phyloP scores from a whole-genome alignment of 2,113 vertebrate species.

The Myanophis thanlyinensis region DNA sequence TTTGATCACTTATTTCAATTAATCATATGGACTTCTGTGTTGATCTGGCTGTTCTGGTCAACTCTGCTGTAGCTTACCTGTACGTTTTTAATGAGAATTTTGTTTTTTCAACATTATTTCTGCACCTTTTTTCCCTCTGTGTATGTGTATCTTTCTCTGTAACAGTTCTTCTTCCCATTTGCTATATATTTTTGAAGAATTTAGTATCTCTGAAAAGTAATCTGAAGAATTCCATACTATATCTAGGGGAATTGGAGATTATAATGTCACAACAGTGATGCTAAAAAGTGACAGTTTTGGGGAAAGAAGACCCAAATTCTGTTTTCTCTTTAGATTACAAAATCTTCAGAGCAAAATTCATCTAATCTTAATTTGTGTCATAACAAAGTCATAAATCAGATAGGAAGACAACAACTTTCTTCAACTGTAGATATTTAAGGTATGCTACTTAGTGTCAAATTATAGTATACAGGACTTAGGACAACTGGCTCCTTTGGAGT shows the following conservation, averaged over 20 bases:
- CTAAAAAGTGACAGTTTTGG: not conserved
- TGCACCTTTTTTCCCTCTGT: conserved; percentile 3
- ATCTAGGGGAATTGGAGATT: not conserved
- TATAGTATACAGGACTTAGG: not conserved
- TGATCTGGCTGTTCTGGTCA: conserved; percentile 38
- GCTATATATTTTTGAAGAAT: conserved; percentile 26
- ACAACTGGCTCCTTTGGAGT: not conserved
- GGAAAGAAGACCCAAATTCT: not conserved
- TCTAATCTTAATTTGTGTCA: too few relatives aligned
- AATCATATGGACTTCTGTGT: conserved; percentile 30
- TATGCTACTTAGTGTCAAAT: not conserved
- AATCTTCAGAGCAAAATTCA: too few relatives aligned
- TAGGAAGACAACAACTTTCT: not conserved
- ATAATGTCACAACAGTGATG: not conserved
- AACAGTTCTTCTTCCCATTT: conserved; percentile 15
- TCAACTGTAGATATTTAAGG: not conserved
- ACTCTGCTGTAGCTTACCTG: conserved; percentile 29
- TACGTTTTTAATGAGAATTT: conserved; percentile 29
- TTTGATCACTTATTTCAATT: conserved; percentile 42
- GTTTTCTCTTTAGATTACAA: not conserved
- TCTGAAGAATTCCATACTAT: not conserved
- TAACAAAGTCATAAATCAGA: too few relatives aligned
- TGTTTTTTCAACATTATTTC: conserved; percentile 40
- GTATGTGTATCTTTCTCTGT: not conserved
- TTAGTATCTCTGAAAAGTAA: not conserved